Evolutionary conservation across 1,140 invertebrate species (phyloP).

Genomic region (Pseudomyrmex flavicornis): DNA sequence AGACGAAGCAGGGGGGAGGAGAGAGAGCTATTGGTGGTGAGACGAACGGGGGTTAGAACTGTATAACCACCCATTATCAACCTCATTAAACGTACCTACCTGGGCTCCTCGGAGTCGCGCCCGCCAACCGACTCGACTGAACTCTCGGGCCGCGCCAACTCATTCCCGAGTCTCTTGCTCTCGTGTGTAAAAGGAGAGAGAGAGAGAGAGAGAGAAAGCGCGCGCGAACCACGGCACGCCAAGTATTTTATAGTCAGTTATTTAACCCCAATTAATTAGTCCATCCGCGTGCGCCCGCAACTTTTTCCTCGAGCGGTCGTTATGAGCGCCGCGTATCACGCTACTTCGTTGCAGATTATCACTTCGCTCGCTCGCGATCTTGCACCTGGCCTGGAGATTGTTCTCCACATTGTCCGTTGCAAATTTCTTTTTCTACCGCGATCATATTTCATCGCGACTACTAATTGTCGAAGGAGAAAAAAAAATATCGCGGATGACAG

Average conservation of each 20-base stretch:
- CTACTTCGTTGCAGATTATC: constrained; percentile 60
- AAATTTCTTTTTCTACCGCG: constrained; percentile 11
- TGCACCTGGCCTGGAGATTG: constrained; percentile 36
- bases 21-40: constrained; percentile 50
- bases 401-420: constrained; percentile 31
- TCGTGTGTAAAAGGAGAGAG: no score
- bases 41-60: constrained; percentile 38
- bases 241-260: constrained; percentile 73
- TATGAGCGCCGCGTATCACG: constrained; percentile 44
- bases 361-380: constrained; percentile 12
- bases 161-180: constrained; percentile 30
- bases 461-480: constrained; percentile 27
- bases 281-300: constrained; percentile 14
- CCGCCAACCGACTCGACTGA: constrained; percentile 43
- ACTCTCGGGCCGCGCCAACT: constrained; percentile 58
- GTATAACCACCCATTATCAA: constrained; percentile 77
- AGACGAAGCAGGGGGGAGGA: no score
- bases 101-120: constrained; percentile 35
- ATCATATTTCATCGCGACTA: constrained; percentile 55
- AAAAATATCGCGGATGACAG: background rate
- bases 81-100: constrained; percentile 74
- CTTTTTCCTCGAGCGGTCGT: constrained; percentile 10
- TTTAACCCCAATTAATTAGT: constrained; percentile 75
- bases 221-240: constrained; percentile 57
- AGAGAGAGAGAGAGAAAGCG: no score